Evolutionary conservation across 2,113 vertebrate genomes (phyloP).

Genomic region (Erpornis zantholeuca): DNA sequence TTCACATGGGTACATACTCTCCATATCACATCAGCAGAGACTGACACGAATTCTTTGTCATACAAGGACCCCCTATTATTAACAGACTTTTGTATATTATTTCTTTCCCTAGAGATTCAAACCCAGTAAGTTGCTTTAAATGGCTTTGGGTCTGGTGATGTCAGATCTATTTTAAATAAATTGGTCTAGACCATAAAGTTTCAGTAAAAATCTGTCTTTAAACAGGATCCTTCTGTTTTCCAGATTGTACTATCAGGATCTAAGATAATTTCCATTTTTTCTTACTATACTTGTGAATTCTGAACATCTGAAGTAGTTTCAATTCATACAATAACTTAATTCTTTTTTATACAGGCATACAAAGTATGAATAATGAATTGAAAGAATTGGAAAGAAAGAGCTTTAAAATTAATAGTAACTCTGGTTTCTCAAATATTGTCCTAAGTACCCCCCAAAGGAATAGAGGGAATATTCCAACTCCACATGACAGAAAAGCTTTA

Average conservation of each 20-base stretch:
- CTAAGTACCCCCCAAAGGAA: neutral
- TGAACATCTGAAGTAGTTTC: neutral
- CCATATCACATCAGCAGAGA: neutral
- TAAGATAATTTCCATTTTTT: neutral
- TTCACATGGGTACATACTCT: accelerated
- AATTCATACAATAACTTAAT: neutral
- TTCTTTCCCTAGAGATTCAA: neutral
- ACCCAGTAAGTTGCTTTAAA: neutral
- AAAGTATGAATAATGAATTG: neutral
- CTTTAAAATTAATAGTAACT: constrained; percentile 16
- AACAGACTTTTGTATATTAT: neutral
- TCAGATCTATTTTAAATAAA: neutral
- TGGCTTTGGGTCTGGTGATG: neutral
- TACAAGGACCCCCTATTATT: neutral
- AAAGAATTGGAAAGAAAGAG: neutral
- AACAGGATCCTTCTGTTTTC: neutral
- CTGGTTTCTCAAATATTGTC: constrained; percentile 38
- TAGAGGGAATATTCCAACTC: constrained; percentile 1
- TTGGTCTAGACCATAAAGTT: neutral
- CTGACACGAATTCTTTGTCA: neutral
- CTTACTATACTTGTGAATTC: neutral
- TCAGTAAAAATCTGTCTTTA: neutral
- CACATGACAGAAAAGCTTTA: neutral
- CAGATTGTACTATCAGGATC: neutral
- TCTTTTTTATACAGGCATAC: neutral